Conservation (phyloP, 1,140 invertebrate genomes). For the Euura saliciscinereae region DNA sequence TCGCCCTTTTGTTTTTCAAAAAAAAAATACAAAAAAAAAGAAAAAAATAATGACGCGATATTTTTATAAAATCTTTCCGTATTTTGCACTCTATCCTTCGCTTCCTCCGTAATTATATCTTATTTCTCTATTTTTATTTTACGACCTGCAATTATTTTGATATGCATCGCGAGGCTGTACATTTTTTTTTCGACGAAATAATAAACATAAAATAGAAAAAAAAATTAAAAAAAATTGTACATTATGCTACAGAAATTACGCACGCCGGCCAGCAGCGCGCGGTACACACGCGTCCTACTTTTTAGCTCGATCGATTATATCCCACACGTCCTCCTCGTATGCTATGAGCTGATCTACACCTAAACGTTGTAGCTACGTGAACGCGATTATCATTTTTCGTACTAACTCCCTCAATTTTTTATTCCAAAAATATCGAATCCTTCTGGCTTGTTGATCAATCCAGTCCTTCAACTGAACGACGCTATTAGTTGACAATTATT, state of each 20-base stretch:
- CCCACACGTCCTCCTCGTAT: conserved; percentile 3
- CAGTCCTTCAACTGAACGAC: too few relatives aligned
- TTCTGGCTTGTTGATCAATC: too few relatives aligned
- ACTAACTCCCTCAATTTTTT: too few relatives aligned
- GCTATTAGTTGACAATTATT: too few relatives aligned
- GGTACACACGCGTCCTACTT: neutral
- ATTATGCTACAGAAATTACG: too few relatives aligned
- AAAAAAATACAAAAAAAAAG: too few relatives aligned
- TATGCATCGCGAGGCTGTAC: neutral
- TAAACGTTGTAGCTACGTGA: too few relatives aligned
- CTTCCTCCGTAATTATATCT: conserved; percentile 5
- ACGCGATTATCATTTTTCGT: too few relatives aligned
- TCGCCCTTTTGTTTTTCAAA: conserved; percentile 10
- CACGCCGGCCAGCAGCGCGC: neutral
- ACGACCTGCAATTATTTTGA: neutral
- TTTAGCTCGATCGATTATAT: conserved; percentile 7
- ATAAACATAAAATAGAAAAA: too few relatives aligned
- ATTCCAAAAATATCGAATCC: too few relatives aligned
- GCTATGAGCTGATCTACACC: neutral
- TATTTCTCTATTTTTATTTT: conserved; percentile 13
- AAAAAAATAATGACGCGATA: neutral
- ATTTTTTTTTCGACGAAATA: too few relatives aligned
- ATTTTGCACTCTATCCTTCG: conserved; percentile 14
- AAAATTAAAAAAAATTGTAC: too few relatives aligned
- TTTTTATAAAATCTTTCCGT: conserved; percentile 12